Conservation (phyloP, 2,113 vertebrate species). For the Heloderma charlesbogerti region DNA sequence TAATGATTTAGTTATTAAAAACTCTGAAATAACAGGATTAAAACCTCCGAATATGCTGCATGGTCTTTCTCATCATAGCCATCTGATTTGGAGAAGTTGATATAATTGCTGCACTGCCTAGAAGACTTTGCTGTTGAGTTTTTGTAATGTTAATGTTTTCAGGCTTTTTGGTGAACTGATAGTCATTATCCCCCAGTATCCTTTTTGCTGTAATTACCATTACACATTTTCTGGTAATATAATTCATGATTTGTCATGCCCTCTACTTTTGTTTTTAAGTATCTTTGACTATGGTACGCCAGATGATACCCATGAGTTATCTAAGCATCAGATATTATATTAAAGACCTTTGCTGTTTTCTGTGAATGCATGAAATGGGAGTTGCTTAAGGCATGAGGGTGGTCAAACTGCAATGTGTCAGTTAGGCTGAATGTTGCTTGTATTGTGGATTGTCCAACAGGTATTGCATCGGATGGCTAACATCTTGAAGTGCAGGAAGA, state of each 20-base stretch:
- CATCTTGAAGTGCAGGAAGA: background rate
- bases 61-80: background rate
- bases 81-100: rapidly evolving
- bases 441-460: background rate
- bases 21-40: slow-evolving; percentile 22
- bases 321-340: background rate
- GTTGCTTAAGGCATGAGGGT: background rate
- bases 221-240: background rate
- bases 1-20: slow-evolving; percentile 24
- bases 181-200: background rate
- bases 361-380: rapidly evolving
- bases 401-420: background rate
- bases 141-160: background rate
- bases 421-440: background rate
- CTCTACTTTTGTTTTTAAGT: background rate
- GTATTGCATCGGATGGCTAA: rapidly evolving
- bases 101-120: background rate
- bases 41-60: slow-evolving; percentile 17
- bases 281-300: background rate
- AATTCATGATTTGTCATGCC: background rate
- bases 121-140: background rate
- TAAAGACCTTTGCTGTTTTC: background rate
- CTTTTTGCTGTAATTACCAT: background rate
- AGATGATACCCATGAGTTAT: background rate
- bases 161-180: background rate